Percentiles rank a stretch among this genome's conserved stretches.
phyloP scores from a whole-genome alignment of 2,113 vertebrate genomes.

The Trachemys scripta region DNA sequence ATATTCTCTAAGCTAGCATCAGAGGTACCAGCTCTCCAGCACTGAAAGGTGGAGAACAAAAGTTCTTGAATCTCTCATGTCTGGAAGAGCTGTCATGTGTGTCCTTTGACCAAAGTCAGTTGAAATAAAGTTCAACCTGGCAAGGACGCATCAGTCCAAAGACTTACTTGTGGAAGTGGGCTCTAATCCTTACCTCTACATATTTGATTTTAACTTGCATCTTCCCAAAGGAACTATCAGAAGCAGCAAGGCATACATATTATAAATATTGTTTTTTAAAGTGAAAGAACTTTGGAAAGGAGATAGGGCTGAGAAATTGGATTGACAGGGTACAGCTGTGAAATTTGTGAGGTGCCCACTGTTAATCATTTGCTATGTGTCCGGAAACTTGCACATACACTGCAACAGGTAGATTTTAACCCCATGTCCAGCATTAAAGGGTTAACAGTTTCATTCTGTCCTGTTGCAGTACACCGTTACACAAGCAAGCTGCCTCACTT shows the following conservation, averaged over 20 bases:
- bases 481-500: fast-evolving
- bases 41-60: neutral
- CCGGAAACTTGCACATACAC: neutral
- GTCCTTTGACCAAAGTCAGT: neutral
- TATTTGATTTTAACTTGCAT: neutral
- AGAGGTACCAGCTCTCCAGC: neutral
- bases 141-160: neutral
- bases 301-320: neutral
- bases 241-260: neutral
- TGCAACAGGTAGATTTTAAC: neutral
- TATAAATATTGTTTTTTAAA: neutral
- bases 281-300: neutral
- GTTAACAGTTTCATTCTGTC: neutral
- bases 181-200: neutral
- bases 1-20: neutral
- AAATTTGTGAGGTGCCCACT: neutral
- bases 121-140: neutral
- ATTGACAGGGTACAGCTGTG: neutral
- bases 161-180: neutral
- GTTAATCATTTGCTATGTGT: neutral
- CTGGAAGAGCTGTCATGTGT: neutral
- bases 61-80: neutral
- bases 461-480: fast-evolving
- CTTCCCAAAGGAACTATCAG: neutral
- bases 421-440: neutral